Evolutionary conservation across 2,797 vertebrate genomes (phyloP).

Genomic region (Enteromius afrohamiltoni): DNA sequence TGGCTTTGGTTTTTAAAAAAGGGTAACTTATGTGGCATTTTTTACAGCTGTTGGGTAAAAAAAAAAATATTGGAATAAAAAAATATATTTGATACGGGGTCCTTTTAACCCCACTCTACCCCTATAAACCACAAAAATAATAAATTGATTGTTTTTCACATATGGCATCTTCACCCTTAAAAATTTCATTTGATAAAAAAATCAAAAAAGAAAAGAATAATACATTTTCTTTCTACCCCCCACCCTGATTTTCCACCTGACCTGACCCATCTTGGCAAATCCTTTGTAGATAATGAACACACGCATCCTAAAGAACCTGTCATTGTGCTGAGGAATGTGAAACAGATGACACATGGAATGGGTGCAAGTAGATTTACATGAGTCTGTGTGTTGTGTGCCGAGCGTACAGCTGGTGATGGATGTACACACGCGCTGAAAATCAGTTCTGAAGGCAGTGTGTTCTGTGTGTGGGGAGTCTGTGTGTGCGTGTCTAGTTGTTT

Average conservation of each 20-base stretch:
- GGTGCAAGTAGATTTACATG: constrained; percentile 9
- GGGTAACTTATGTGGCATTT: background rate
- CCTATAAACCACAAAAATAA: background rate
- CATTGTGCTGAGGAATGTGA: constrained; percentile 15
- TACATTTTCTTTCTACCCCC: background rate
- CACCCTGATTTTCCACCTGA: background rate
- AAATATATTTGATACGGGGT: background rate
- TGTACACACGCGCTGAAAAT: background rate
- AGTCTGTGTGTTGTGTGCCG: background rate
- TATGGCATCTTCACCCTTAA: background rate
- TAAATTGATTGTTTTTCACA: background rate
- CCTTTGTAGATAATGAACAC: background rate
- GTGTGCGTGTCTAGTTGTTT: constrained; percentile 64
- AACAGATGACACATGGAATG: constrained; percentile 18
- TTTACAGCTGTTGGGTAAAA: background rate
- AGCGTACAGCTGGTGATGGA: background rate
- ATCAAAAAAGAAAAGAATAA: background rate
- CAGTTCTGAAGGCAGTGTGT: constrained; percentile 53
- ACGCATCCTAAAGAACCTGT: background rate
- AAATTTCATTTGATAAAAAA: background rate
- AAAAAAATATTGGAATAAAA: constrained; percentile 7
- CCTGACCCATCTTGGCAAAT: background rate
- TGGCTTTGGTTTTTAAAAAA: background rate
- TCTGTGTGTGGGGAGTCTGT: constrained; percentile 22
- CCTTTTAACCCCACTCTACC: background rate